Conservation (phyloP, 2,888 invertebrate species). For the Leucophenga montana region DNA sequence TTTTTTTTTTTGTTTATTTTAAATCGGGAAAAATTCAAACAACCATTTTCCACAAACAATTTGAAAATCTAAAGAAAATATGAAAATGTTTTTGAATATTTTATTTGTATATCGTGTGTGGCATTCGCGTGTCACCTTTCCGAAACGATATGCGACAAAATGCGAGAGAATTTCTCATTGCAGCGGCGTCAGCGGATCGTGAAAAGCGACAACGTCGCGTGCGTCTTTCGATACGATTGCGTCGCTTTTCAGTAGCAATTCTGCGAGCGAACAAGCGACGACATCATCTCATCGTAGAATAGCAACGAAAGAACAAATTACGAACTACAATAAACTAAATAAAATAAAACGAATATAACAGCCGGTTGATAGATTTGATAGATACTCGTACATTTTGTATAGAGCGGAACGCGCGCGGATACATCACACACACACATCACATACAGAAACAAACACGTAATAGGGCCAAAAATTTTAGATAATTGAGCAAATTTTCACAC, state of each 20-base stretch:
- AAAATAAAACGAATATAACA: not conserved
- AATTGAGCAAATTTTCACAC: slow-evolving; percentile 26
- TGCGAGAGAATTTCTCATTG: not conserved
- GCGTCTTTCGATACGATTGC: not conserved
- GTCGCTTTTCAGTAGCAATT: slow-evolving; percentile 21
- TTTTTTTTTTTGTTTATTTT: slow-evolving; percentile 3
- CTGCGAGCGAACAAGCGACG: slow-evolving; percentile 16
- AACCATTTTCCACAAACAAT: too few relatives aligned
- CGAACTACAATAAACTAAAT: not conserved
- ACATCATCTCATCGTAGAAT: not conserved
- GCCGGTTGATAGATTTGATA: too few relatives aligned
- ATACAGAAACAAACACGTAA: not conserved
- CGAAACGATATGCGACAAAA: not conserved
- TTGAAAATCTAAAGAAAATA: not conserved
- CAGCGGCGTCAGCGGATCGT: not conserved
- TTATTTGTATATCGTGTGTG: not conserved
- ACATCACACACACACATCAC: too few relatives aligned
- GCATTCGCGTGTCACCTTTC: slow-evolving; percentile 18
- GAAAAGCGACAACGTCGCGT: slow-evolving; percentile 16
- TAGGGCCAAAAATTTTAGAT: slow-evolving; percentile 9
- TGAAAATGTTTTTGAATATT: not conserved
- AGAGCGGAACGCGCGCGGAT: not conserved
- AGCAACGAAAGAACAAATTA: not conserved
- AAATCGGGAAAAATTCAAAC: not conserved
- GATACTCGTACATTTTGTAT: too few relatives aligned